Evolutionary conservation across 2,888 invertebrate species (phyloP), one percentile per base, ranked within the genome.

Genomic region (Sarcophaga carnaria): DNA sequence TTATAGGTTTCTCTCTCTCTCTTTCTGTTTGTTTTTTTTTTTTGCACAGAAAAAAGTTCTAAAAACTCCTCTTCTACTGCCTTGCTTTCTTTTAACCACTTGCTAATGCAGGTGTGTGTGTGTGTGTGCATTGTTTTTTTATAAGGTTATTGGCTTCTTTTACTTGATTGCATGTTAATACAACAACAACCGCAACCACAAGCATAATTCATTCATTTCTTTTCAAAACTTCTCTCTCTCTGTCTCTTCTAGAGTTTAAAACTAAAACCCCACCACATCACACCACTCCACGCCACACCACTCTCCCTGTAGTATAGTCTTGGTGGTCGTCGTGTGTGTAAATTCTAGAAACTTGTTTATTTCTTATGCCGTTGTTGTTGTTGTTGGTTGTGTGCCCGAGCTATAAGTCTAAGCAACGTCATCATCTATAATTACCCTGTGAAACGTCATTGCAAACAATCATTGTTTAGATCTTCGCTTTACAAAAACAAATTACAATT

Each of bases 121-220:
- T 78, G 85, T 71, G 84, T 80, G 82, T 82, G 84, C 78, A 20
- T 80, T 45, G 49, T 84, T 72, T 76, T 76, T 84, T 72, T 76
- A 84, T 82, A 84, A 87, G 87, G 87, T 87, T 87, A 87, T 87
- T 87, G 87, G 81, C 87, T 84, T 87, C 76, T 84, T 82, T 87
- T 82, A 87, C 84, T 79, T 79, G 84, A 84, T 87, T 84, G 84
- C 84, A 79, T 84, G 80, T 80, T 80, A 70, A 62, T 71, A 25
- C 54, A 70, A 62, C 12, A 22, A 54, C 63, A 75, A 74, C 60
- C 4, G 20, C 45, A 62, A 45, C 17, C 49, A 45, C 49, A 17
- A 37, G 37, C 37, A 37, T 37, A 37, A 37, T 37, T 37, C 37
- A 37, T 37, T 37, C 37, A 37, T 37, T 37, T 37, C 37, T 37